A percentile compares a stretch with the other conserved stretches of the same genome.
phyloP scores from a whole-genome alignment of 2,797 vertebrate species.

The Coregonus sp. region DNA sequence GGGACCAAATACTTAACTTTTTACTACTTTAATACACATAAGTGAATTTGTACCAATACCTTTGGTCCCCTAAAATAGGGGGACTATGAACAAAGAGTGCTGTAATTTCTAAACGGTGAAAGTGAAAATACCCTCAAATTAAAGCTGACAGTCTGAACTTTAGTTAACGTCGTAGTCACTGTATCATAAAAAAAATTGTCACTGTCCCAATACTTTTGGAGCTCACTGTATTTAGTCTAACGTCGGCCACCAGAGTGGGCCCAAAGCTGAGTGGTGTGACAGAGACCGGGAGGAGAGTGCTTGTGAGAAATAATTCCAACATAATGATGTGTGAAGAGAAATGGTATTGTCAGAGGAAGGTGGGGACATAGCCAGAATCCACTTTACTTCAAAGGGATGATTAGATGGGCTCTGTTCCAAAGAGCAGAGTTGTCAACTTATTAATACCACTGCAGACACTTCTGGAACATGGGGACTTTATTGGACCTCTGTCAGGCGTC shows the following conservation, averaged over 20 bases:
- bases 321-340: slow-evolving; percentile 61
- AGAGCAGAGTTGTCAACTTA: not conserved
- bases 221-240: not conserved
- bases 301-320: slow-evolving; percentile 59
- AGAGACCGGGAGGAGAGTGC: slow-evolving; percentile 47
- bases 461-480: slow-evolving; percentile 14
- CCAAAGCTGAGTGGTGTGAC: slow-evolving; percentile 39
- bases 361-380: slow-evolving; percentile 40
- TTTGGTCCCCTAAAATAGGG: too few relatives aligned
- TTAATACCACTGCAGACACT: slow-evolving; percentile 5
- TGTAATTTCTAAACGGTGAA: too few relatives aligned
- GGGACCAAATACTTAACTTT: too few relatives aligned
- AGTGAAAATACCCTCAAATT: too few relatives aligned
- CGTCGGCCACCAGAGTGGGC: slow-evolving; percentile 31
- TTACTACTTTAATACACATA: too few relatives aligned
- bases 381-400: slow-evolving; percentile 58
- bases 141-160: too few relatives aligned
- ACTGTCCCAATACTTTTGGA: too few relatives aligned
- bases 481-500: too few relatives aligned
- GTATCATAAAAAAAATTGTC: too few relatives aligned
- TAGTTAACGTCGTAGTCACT: too few relatives aligned
- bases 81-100: too few relatives aligned
- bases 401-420: slow-evolving; percentile 40
- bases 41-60: too few relatives aligned
- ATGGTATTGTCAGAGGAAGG: slow-evolving; percentile 43